These are phyloP conservation scores for Rissa tridactyla DNA, from an alignment of 2,113 vertebrate species.

Conservation along the genomic window DNA sequence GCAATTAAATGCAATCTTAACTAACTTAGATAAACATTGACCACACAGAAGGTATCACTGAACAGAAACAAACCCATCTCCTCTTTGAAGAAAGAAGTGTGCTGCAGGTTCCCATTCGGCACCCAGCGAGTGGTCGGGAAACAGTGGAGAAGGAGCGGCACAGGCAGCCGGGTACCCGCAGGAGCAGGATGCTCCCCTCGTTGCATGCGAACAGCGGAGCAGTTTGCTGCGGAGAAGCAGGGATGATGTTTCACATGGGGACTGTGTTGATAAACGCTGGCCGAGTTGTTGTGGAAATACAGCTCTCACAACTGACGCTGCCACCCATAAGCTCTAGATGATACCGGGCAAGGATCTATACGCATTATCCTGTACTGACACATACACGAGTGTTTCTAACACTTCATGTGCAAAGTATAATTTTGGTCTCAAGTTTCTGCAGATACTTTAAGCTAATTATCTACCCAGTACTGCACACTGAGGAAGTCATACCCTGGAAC, in stretches of 20 bases:
- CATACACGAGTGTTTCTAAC: background rate
- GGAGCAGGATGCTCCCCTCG: background rate
- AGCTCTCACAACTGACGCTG: background rate
- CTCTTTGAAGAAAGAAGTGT: background rate
- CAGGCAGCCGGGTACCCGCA: background rate
- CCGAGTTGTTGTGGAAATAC: background rate
- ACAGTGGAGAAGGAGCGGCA: background rate
- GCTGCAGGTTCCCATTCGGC: background rate
- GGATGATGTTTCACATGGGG: background rate
- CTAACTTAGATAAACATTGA: background rate
- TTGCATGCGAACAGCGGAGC: fast-evolving
- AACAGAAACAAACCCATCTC: background rate
- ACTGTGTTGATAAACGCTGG: background rate
- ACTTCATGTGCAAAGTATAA: background rate
- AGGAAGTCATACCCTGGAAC: background rate
- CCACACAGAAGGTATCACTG: background rate
- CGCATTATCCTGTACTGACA: background rate
- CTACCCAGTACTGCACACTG: background rate
- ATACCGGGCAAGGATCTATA: background rate
- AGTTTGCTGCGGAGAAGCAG: background rate
- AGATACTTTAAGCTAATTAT: background rate
- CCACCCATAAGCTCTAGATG: background rate
- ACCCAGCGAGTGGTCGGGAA: background rate
- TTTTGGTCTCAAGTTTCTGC: background rate
- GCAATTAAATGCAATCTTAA: background rate